Evolutionary conservation across 23 tunicate species (phyloP), one percentile per base, ranked within the genome.

Genomic region (Trididemnum miniatum): DNA sequence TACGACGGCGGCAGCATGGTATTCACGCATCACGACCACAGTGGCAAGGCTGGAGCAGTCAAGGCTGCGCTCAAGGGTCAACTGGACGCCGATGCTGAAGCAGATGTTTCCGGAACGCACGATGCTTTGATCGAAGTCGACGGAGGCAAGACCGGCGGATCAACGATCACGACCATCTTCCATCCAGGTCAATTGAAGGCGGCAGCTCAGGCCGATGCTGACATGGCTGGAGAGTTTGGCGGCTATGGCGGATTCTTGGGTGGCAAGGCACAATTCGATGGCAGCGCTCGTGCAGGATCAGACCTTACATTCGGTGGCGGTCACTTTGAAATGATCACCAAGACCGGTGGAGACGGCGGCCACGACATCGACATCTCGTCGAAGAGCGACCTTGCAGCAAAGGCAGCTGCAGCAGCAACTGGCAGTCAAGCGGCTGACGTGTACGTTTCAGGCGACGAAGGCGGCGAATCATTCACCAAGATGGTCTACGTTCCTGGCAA

Each of bases 371-470:
- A 67, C 38, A 7, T 67, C 25, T 67, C 75, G 38, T 37, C 75
- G 7, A 33, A 67, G 75, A 32, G 38, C 38, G 75, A 33, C n/a
- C 75, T 31, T 31, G 37, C 75, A 32, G 75, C 75, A 7, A 33
- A 33, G 37, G 75, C 75, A 12, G 75, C 3, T n/a, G 75, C 75
- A 31, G 38, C 18, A 31, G 75, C 75, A 67, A 67, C 38, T 38
- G 75, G 75, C 75, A 67, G 75, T 24, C 75, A 67, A 7, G 75
- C 7, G 4, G 75, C 75, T 4, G 75, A 67, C 37, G 75, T 67
- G 2, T 30, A 30, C 7, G 75, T 67, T 5, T 20, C 18, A 12
- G 38, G 38, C 75, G 75, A 32, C 75, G 38, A 22, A 12, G 38
- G 38, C 38, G 15, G n/a, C 15, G 75, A 38, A 67, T 12, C 18